These are phyloP conservation scores for Laodelphax striatellus DNA, from an alignment of 1,140 invertebrate genomes.

Conservation along the genomic window DNA sequence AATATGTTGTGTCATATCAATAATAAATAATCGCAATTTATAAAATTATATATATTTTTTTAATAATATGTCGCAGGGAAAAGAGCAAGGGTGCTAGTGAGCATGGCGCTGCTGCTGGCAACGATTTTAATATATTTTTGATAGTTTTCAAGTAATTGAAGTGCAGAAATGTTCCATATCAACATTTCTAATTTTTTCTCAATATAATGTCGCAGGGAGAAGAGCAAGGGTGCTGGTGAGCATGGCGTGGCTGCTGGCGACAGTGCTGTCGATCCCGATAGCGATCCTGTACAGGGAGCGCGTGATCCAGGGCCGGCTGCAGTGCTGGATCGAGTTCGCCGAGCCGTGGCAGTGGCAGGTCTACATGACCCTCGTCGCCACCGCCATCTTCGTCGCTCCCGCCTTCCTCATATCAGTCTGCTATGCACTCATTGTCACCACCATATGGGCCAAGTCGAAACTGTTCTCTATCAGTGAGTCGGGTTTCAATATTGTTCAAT, in stretches of 20 bases:
- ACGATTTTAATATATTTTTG: too few species aligned
- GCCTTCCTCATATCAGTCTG: constrained; percentile 80
- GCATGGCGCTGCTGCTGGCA: constrained; percentile 70
- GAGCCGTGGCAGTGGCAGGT: constrained; percentile 66
- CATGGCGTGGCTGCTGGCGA: constrained; percentile 70
- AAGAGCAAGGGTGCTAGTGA: constrained; percentile 63
- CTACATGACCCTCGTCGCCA: too few species aligned
- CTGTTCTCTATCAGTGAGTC: constrained; percentile 30
- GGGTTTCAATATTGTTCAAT: too few species aligned
- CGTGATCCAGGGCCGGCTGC: constrained; percentile 57
- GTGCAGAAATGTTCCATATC: too few species aligned
- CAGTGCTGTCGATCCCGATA: constrained; percentile 72
- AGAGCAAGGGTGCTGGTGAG: constrained; percentile 64
- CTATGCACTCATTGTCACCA: too few species aligned
- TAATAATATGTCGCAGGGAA: too few species aligned
- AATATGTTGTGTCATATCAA: too few species aligned
- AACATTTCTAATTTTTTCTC: constrained; percentile 1
- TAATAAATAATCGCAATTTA: background rate
- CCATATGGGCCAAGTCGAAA: too few species aligned
- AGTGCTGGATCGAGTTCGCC: constrained; percentile 87
- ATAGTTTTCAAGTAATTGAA: too few species aligned
- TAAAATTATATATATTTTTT: too few species aligned
- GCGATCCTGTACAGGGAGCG: constrained; percentile 74
- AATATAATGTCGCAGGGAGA: too few species aligned
- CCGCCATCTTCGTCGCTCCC: constrained; percentile 75